Evolutionary conservation across 2,888 invertebrate genomes (phyloP), one percentile per base, ranked within the genome.

Genomic region (Andrena praecox): DNA sequence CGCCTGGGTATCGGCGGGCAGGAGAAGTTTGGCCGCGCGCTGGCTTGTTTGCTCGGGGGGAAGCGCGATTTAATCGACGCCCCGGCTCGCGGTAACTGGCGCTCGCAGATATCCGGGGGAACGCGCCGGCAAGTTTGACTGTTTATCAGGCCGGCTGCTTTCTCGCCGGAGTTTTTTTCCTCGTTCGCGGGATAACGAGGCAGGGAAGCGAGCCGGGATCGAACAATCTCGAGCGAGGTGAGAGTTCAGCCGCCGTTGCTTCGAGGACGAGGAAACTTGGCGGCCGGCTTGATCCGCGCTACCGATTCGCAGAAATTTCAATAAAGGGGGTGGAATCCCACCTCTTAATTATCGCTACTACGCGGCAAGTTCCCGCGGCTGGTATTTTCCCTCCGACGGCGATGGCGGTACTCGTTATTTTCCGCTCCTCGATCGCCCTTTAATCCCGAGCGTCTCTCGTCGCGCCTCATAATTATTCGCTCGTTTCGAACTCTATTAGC

Each of bases 281-380:
- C 20, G 42, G 12, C 27, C 12, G 29, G n/a, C 27, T 33, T 48
- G 50, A 62, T 50, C 16, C 10, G 48, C 16, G 54, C 5, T 10
- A 7, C 27, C 10, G 54, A 20, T 33, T 67, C 52, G 27, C 35
- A 67, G 62, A 42, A 16, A 71, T 80, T 68, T 56, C 66, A 42
- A 71, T 68, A 29, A 74, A 16, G 60, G 24, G 42, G 66, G 69
- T 16, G 24, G 48, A 0, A 16, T 12, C 42, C 42, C 16, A n/a
- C 10, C 52, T 27, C 12, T 16, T 80, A 77, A 80, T 77, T 75
- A 71, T 69, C 64, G 42, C 64, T 4, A 2, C 64, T 4, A 2
- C 24, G 16, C 10, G n/a, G 27, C 59, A 68, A 54, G 64, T 71
- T 42, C 31, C 48, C 12, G 20, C 42, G 42, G 42, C 42, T 42